phyloP scores from a whole-genome alignment of 2,113 vertebrate genomes.

The Epinephelus lanceolatus region DNA sequence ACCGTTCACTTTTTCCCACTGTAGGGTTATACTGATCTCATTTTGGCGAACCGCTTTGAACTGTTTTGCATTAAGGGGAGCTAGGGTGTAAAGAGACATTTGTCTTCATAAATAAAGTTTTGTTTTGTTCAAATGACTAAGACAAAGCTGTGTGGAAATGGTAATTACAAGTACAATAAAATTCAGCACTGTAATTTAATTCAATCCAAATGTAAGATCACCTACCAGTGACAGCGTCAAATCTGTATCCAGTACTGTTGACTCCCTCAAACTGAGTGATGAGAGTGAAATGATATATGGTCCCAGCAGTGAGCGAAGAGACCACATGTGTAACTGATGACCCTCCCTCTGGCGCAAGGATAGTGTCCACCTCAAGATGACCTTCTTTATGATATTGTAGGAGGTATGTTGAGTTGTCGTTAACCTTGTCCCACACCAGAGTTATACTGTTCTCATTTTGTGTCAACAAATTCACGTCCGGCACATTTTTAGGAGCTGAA shows the following conservation, averaged over 20 bases:
- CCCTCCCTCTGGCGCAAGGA: neutral
- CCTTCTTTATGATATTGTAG: neutral
- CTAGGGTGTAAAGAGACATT: neutral
- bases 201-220: no score
- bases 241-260: conserved; percentile 7
- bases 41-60: neutral
- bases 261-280: neutral
- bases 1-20: no score
- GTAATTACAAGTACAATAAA: no score
- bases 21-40: neutral
- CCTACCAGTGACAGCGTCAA: conserved; percentile 18
- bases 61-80: neutral
- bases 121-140: no score
- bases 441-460: conserved; percentile 48
- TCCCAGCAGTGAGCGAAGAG: conserved; percentile 15
- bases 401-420: neutral
- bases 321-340: neutral
- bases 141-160: no score
- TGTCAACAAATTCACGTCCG: fast-evolving
- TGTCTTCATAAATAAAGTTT: no score
- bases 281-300: conserved; percentile 51
- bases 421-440: conserved; percentile 51
- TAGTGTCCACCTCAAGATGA: fast-evolving
- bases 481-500: conserved; percentile 13
- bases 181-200: no score